Evolutionary conservation across 2,113 vertebrate species (phyloP).

Genomic region (Amphiprion percula): DNA sequence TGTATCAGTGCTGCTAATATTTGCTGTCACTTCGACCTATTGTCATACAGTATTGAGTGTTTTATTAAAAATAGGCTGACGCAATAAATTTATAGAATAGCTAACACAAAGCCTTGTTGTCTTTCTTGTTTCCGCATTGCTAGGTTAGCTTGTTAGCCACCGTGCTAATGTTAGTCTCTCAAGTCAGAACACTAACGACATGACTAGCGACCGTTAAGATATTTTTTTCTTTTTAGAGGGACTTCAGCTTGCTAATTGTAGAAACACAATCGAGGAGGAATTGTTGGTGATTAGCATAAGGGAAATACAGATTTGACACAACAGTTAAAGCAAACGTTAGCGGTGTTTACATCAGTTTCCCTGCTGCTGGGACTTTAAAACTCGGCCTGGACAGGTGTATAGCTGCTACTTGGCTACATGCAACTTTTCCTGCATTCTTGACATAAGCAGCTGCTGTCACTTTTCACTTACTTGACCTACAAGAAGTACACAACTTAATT

Average conservation of each 20-base stretch:
- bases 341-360: slow-evolving; percentile 21
- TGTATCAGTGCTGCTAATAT: slow-evolving; percentile 25
- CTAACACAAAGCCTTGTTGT: background rate
- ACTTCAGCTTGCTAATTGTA: background rate
- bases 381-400: slow-evolving; percentile 17
- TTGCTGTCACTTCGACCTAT: background rate
- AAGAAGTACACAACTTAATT: background rate
- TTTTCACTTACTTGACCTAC: background rate
- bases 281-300: background rate
- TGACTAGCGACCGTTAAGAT: background rate
- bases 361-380: background rate
- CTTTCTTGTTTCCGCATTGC: slow-evolving; percentile 20
- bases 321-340: background rate
- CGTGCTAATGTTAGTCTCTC: slow-evolving; percentile 15
- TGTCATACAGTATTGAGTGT: background rate
- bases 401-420: background rate
- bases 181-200: background rate
- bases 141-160: slow-evolving; percentile 35
- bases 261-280: background rate
- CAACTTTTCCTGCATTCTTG: slow-evolving; percentile 67
- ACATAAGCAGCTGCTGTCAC: slow-evolving; percentile 17
- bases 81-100: background rate
- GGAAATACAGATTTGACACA: background rate
- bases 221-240: background rate
- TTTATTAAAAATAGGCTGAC: background rate